Base-by-base conservation (phyloP, 2,113 vertebrate species). In the Cairina moschata region DNA sequence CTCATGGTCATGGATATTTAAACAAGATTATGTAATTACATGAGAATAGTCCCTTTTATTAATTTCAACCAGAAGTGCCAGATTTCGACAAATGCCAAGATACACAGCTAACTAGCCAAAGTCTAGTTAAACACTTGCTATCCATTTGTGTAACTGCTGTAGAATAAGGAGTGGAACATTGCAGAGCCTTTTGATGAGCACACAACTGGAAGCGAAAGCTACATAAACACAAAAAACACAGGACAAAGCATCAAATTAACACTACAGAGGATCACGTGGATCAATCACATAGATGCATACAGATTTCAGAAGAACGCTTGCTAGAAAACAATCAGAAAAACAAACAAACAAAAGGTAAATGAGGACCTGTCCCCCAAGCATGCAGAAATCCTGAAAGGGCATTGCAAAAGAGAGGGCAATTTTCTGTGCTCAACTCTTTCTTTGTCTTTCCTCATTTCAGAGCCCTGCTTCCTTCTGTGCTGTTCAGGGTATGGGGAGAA, bases 391-490 rank as follows among this genome's bases (percentile, higher is more conserved):
- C 59, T 22, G n/a, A 55, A 46, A 52, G 13, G 69, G 17, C 29
- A 62, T 17, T 83, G 71, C 79, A 32, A 50, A 68, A 21, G 20
- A 81, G 8, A 71, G 23, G 31, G 26, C 17, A 31, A 23, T 60
- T 71, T 94, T 66, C 50, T 60, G 36, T 5, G 17, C 75, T 73
- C 4, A 0, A 48, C 50, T 46, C 67, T 63, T 46, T 46, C 67
- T 63, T 46, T 44, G 28, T 46, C 23, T 32, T 28, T 59, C 25
- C 31, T 66, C 1, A 0, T 28, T 59, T 25, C n/a, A 86, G 44
- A 84, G 34, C 22, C 6, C 26, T 0, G 0, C 38, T 62, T 32
- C 58, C 26, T 25, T 31, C 74, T 69, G 44, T 4, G 2, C 23
- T 13, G 17, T 26, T 76, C 38, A 16, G 38, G 54, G 36, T 13